Base-by-base conservation (phyloP, 2,888 invertebrate genomes). In the Neoascia interrupta region DNA sequence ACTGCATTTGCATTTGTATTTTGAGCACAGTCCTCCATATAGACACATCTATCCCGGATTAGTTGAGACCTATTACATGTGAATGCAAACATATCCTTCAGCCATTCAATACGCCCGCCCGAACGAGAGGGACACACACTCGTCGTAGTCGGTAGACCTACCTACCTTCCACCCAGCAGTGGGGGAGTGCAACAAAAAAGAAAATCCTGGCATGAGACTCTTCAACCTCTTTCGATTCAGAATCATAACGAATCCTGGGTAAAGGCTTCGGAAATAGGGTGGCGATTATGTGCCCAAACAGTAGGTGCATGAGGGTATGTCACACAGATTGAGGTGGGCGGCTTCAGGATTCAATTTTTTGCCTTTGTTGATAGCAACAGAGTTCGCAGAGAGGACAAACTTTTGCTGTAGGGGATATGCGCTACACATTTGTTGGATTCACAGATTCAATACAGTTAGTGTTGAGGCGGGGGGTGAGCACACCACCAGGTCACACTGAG, bases 1-100 rank as follows among this genome's bases (percentile, higher is more conserved):
- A 53, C 19, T 76, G 70, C 76, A 76, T 76, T 76, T 76, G 64
- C 66, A 79, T 79, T 79, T 79, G 79, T 61, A 61, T 68, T 72
- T 68, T 56, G 58, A 76, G 36, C 53, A 70, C 64, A 69, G 63
- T n/a, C n/a, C n/a, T n/a, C 34, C 47, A n/a, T 19, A 19, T 58
- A 53, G 58, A 53, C 49, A 72, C 49, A 68, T 79, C 60, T 54
- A 73, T 73, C 49, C 68, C 43, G 73, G 79, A 79, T 79, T 73
- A 79, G 72, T 72, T 43, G 72, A 64, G 61, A 56, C 72, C 79
- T 79, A 79, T 68, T 66, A 66, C 72, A 79, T 68, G 66, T 68
- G 61, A 79, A 73, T 79, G 64, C 72, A 73, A 68, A 79, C 79
- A 76, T 66, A 79, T 72, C 79, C 54, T 72, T 72, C 41, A 66